Evolutionary conservation across 2,797 vertebrate species (phyloP), one percentile per base, ranked within the genome.

Genomic region (Prunella strophiata): DNA sequence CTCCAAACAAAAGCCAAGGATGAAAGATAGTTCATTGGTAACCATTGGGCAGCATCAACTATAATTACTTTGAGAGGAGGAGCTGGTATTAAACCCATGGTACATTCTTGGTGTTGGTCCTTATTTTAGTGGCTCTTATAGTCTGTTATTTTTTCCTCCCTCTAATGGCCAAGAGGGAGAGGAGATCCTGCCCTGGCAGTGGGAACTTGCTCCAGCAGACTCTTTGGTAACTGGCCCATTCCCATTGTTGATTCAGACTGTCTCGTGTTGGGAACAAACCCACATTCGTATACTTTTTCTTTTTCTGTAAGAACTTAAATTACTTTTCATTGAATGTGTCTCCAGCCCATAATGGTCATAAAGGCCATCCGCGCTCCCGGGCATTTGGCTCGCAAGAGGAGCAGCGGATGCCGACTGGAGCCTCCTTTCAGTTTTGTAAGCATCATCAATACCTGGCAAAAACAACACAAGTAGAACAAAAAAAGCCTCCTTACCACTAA

Each of bases 241-340:
- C 92, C 95, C 96, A 96, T 96, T 96, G 96, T 96, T 97, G 97
- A 97, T 96, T 94, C 93, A 97, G 97, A 94, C 96, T 97, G 96
- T 96, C 96, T 97, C 91, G n/a, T 96, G 89, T 92, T 95, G 95
- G 93, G 93, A 97, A 88, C 87, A 92, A 96, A 96, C 95, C 96
- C 96, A 96, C 96, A 96, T 93, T 95, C 93, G 21, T 94, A 90
- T 88, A 94, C 45, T 94, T 75, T 62, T 87, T 91, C 47, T 94
- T 68, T 62, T 88, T 91, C 67, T 95, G 93, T 85, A 94, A 90
- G 80, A 91, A 96, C 95, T 96, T 90, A 95, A 96, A 96, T 93
- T 95, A 76, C 91, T 94, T 96, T 93, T 96, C 93, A 93, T 73
- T 88, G 89, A 94, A 93, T 93, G 71, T 85, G 89, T 63, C 88